These are phyloP conservation scores for Isurus oxyrinchus DNA, from an alignment of 2,113 vertebrate genomes.

Conservation along the genomic window DNA sequence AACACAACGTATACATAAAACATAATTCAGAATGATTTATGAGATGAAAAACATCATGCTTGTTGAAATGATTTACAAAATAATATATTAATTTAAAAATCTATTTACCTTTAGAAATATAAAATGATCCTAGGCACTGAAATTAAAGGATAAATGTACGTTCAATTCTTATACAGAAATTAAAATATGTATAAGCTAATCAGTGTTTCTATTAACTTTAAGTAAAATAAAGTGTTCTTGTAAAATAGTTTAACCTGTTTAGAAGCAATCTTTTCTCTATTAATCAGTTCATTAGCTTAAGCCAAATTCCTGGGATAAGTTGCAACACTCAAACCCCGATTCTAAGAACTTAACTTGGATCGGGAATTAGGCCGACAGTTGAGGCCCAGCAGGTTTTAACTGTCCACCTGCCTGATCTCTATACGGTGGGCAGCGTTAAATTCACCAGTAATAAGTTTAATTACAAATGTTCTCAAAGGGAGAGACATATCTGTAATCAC, in stretches of 20 bases:
- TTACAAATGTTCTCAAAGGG: neutral
- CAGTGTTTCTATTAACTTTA: constrained; percentile 13
- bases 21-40: neutral
- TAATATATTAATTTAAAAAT: neutral
- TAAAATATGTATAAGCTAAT: neutral
- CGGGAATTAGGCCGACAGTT: neutral
- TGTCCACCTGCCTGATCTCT: neutral
- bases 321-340: neutral
- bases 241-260: neutral
- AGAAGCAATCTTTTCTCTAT: neutral
- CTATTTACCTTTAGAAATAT: neutral
- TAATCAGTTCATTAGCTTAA: neutral
- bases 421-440: neutral
- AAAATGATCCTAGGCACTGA: neutral
- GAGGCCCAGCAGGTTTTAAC: neutral
- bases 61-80: neutral
- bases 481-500: neutral
- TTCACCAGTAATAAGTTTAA: neutral
- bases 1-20: constrained; percentile 27
- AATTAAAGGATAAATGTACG: neutral
- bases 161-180: neutral
- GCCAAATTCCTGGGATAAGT: neutral
- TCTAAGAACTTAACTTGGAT: neutral
- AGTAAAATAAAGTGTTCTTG: neutral
- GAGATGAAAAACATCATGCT: neutral